phyloP scores from a whole-genome alignment of 2,113 vertebrate genomes.

The Archocentrus centrarchus region DNA sequence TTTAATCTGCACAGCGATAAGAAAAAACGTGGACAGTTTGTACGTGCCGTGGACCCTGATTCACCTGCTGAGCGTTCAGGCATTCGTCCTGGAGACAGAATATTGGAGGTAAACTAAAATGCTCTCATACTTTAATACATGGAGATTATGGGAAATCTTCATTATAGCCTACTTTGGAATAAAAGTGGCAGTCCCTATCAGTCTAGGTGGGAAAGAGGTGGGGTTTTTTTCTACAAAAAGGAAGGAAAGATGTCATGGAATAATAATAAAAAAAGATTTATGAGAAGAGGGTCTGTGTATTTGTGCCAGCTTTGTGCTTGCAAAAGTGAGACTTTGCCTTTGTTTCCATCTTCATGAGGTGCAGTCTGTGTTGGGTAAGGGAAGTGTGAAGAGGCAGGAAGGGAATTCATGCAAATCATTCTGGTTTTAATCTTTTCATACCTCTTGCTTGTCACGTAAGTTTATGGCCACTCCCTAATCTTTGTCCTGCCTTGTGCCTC shows the following conservation, averaged over 20 bases:
- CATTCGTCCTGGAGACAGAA: conserved; percentile 87
- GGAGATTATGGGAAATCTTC: not conserved
- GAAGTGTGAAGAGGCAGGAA: conserved; percentile 26
- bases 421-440: not conserved
- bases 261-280: not conserved
- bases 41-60: conserved; percentile 89
- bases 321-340: not conserved
- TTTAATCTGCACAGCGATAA: conserved; percentile 96
- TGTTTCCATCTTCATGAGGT: not conserved
- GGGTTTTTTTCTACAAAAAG: not conserved
- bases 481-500: not conserved
- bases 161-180: not conserved
- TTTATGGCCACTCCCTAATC: not conserved
- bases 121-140: not conserved
- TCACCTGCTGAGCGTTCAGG: conserved; percentile 86
- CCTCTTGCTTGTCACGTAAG: not conserved
- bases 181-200: not conserved
- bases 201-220: not conserved
- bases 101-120: conserved; percentile 87
- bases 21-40: conserved; percentile 87
- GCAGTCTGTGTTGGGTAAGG: not conserved
- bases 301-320: not conserved
- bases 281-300: not conserved
- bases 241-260: not conserved
- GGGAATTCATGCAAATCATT: conserved; percentile 41